Evolutionary conservation across 2,888 invertebrate species (phyloP).

Genomic region (Allophyes oxyacanthae): DNA sequence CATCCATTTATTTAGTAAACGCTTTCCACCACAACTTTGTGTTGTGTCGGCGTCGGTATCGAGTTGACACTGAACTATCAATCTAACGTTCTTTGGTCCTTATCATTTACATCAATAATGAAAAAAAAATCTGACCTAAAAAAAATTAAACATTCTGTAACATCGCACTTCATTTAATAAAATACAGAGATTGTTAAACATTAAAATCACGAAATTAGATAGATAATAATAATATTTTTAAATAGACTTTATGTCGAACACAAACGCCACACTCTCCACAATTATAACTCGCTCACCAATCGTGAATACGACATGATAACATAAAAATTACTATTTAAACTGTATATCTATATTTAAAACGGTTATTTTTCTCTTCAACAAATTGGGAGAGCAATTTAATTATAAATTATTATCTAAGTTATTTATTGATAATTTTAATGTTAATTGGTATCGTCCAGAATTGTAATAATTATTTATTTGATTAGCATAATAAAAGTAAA

Average conservation of each 20-base stretch:
- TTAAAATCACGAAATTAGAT: no score
- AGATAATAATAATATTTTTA: no score
- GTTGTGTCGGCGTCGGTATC: no score
- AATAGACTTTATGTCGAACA: neutral
- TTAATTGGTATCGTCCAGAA: conserved; percentile 10
- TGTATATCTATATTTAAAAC: conserved; percentile 65
- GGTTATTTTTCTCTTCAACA: conserved; percentile 39
- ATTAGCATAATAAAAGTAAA: conserved; percentile 1
- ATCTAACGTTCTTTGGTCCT: no score
- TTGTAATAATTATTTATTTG: conserved; percentile 17
- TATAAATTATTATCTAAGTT: conserved; percentile 31
- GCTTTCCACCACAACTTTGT: no score
- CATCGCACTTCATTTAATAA: no score
- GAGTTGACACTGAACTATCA: no score
- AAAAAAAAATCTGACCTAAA: no score
- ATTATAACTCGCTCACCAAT: conserved; percentile 23
- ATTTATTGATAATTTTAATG: conserved; percentile 34
- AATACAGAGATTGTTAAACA: no score
- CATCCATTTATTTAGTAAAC: no score
- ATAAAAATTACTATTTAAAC: conserved; percentile 27
- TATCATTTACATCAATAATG: no score
- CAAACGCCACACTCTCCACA: conserved; percentile 1
- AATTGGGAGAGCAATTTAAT: conserved; percentile 52
- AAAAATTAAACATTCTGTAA: no score
- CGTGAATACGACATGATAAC: conserved; percentile 7